Percentiles rank a stretch among this genome's conserved stretches.
These are phyloP conservation scores for Geotrypetes seraphini DNA, from an alignment of 2,797 vertebrate species.

Conservation along the genomic window DNA sequence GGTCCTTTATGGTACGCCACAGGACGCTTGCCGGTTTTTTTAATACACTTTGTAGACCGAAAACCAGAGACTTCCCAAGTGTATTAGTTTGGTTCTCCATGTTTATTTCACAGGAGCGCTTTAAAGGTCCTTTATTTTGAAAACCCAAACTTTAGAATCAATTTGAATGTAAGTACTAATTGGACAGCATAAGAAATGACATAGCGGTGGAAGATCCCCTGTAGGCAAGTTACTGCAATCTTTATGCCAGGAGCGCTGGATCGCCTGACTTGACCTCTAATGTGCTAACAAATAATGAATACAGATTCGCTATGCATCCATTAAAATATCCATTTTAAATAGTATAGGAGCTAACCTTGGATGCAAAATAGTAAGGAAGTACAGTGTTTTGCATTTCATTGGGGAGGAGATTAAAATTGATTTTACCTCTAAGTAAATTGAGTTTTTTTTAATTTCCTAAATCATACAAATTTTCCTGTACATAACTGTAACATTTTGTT, in stretches of 20 bases:
- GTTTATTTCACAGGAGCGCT: too few relatives aligned
- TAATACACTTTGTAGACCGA: too few relatives aligned
- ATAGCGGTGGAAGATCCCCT: slow-evolving; percentile 25
- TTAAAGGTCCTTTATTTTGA: too few relatives aligned
- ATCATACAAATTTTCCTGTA: too few relatives aligned
- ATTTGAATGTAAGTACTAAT: slow-evolving; percentile 45
- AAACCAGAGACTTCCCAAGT: too few relatives aligned
- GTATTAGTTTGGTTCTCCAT: too few relatives aligned
- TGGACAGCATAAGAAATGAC: slow-evolving; percentile 48
- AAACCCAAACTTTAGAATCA: slow-evolving; percentile 24
- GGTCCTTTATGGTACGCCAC: too few relatives aligned
- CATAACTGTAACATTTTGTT: too few relatives aligned
- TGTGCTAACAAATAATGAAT: slow-evolving; percentile 19
- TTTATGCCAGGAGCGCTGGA: slow-evolving; percentile 21
- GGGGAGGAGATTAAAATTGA: too few relatives aligned
- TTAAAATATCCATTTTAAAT: slow-evolving; percentile 40
- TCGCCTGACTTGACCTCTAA: slow-evolving; percentile 35
- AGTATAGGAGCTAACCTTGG: slow-evolving; percentile 18
- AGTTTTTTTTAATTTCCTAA: too few relatives aligned
- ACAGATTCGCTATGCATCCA: slow-evolving; percentile 36
- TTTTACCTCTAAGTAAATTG: too few relatives aligned
- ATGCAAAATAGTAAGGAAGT: slow-evolving; percentile 22
- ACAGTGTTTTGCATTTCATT: slow-evolving; percentile 2
- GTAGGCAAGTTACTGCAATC: slow-evolving; percentile 12
- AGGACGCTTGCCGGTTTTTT: too few relatives aligned